These are phyloP conservation scores for Macrocentrus cingulum DNA, from an alignment of 1,140 invertebrate genomes.

Conservation along the genomic window DNA sequence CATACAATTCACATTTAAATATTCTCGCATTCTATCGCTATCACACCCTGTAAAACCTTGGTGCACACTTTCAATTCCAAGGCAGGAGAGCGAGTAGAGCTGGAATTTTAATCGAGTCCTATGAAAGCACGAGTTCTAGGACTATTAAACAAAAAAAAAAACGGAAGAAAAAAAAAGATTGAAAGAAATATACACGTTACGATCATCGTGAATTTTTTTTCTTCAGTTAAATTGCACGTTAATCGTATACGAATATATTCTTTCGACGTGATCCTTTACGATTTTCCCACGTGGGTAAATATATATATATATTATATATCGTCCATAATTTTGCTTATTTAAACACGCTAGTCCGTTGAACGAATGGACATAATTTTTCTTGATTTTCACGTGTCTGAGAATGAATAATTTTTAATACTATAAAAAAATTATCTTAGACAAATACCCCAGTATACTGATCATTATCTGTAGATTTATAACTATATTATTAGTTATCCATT, in stretches of 20 bases:
- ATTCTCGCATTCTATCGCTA: slow-evolving; percentile 7
- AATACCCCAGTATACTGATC: slow-evolving; percentile 27
- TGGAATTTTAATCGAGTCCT: slow-evolving; percentile 6
- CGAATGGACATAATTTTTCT: neutral
- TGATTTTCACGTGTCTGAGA: slow-evolving; percentile 9
- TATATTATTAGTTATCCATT: slow-evolving; percentile 34
- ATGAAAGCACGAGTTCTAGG: neutral
- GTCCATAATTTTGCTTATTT: slow-evolving; percentile 1
- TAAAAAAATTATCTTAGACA: slow-evolving; percentile 26
- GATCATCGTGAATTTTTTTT: too few species aligned
- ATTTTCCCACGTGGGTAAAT: neutral
- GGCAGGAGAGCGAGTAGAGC: slow-evolving; percentile 21
- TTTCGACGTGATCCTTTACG: slow-evolving; percentile 17
- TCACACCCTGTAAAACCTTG: slow-evolving; percentile 14
- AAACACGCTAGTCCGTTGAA: neutral
- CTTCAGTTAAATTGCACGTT: too few species aligned
- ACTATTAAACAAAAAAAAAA: neutral
- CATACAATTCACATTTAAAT: neutral
- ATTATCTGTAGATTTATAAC: slow-evolving; percentile 20
- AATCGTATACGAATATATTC: too few species aligned
- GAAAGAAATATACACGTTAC: neutral
- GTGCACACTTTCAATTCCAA: slow-evolving; percentile 21
- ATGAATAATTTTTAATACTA: slow-evolving; percentile 14
- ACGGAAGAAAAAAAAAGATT: too few species aligned
- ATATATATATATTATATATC: slow-evolving; percentile 9